These are phyloP conservation scores for Diploscapter pachys DNA, from an alignment of 1,140 invertebrate species.

Conservation along the genomic window DNA sequence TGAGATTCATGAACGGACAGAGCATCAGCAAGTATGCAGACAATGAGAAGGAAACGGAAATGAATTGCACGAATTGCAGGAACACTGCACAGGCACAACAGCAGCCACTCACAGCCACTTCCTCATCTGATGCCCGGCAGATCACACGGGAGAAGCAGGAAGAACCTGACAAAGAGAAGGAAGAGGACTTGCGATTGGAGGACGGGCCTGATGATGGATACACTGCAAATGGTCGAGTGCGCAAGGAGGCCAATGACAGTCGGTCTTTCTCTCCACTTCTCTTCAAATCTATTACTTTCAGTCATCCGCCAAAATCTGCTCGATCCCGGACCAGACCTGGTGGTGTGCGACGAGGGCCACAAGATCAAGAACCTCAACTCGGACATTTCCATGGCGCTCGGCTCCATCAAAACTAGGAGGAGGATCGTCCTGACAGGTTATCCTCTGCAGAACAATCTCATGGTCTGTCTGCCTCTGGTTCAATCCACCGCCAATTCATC, in stretches of 20 bases:
- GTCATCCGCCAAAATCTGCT: constrained; percentile 82
- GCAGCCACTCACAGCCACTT: no score
- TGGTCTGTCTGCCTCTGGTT: not conserved
- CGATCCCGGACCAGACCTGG: constrained; percentile 84
- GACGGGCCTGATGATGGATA: constrained; percentile 13
- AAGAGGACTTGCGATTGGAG: constrained; percentile 14
- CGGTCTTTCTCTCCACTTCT: not conserved
- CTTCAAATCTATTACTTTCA: constrained; percentile 53
- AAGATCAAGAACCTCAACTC: constrained; percentile 92
- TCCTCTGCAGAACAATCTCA: constrained; percentile 89
- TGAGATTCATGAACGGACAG: constrained; percentile 17
- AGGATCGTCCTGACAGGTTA: constrained; percentile 88
- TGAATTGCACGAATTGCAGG: not conserved
- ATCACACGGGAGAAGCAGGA: not conserved
- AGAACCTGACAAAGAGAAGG: not conserved
- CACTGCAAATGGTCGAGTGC: constrained; percentile 25
- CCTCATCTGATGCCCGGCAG: not conserved
- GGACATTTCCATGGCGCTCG: constrained; percentile 83
- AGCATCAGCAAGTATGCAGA: not conserved
- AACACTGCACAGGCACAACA: no score
- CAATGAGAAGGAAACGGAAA: not conserved
- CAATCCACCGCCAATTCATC: constrained; percentile 13
- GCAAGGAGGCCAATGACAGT: constrained; percentile 24
- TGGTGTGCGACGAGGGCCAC: constrained; percentile 93
- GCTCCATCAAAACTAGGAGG: constrained; percentile 82